Base-by-base conservation (phyloP, 2,888 invertebrate species). In the Synergus laeviventris region DNA sequence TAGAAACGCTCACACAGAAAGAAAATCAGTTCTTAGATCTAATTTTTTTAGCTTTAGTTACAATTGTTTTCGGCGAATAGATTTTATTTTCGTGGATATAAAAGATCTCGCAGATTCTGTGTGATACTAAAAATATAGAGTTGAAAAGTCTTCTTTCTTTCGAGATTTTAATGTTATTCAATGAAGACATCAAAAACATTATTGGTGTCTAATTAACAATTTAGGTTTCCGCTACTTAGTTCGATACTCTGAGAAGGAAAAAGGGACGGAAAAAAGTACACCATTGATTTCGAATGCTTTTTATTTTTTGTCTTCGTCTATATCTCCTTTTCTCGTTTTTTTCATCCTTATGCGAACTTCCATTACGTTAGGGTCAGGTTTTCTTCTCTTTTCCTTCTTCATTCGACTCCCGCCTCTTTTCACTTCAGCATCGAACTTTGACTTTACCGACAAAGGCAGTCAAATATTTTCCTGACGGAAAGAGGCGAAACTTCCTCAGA, bases 211-310 rank as follows among this genome's bases (percentile, higher is more conserved):
- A 66, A 49, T 66, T 49, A 42, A 31, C 36, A 56, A 76, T n/a
- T 45, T 39, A 42, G 24, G 21, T 56, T 38, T 31, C 14, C 24
- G 64, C 31, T 64, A 64, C 42, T 59, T 36, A 24, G 9, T 74
- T 39, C n/a, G 18, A 39, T 31, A 75, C 76, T 73, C 64, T 76
- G 73, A 73, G 77, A 74, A 76, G 74, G 73, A 70, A 74, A 36
- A 75, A 75, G 75, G 62, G 74, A 74, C 74, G 54, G 73, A 75
- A 62, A 36, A 73, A 76, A 75, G 31, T 75, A 75, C 70, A 45
- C 75, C 24, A 74, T 74, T 76, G 84, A 82, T 82, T 78, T 76
- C 76, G 9, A 31, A 9, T 36, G 59, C 59, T 66, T 76, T 64
- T 81, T 81, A 73, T 80, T 79, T 62, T 24, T 60, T n/a, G 4